Evolutionary conservation across 2,113 vertebrate genomes (phyloP), one percentile per base, ranked within the genome.

Genomic region (Colius striatus): DNA sequence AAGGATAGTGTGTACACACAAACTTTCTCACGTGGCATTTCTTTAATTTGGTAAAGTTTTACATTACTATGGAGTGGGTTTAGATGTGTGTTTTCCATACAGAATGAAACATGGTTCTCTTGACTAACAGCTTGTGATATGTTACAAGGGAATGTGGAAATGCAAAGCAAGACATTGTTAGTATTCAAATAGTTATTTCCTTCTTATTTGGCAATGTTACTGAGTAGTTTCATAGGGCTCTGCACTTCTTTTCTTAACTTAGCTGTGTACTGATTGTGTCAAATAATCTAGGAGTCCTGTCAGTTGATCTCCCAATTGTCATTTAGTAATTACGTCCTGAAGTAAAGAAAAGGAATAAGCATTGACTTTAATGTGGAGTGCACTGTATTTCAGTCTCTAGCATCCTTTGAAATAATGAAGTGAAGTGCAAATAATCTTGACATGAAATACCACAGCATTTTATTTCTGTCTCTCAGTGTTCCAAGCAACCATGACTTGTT

Each of bases 401-500:
- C 79, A 60, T 74, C 85, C 66, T 93, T 94, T 92, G 70, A 95
- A 94, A 84, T 87, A 92, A 87, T 71, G 54, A 95, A 94, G 16
- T 91, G 85, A 95, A 54, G 76, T 93, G 66, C 63, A 97, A 43
- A 84, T 90, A 90, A 68, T 96, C 77, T 94, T 87, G 72, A 72
- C 74, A 45, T 94, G 55, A 97, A 94, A 62, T 90, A 92, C 32
- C 45, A 60, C 61, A 61, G 20, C 22, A 45, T 90, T 97, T 96
- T 95, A 81, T 94, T 32, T 88, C 55, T 94, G 79, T 82, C 82
- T 93, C 66, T 95, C 83, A 92, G 50, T 92, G 77, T 94, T 96
- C 95, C 68, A 95, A 95, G 71, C 89, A 96, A 66, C n/a, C 84
- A 70, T 97, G 90, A 89, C 68, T 94, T 96, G 82, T 95, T 98